phyloP scores from a whole-genome alignment of 2,113 vertebrate genomes.

The Phylloscopus trochiloides region DNA sequence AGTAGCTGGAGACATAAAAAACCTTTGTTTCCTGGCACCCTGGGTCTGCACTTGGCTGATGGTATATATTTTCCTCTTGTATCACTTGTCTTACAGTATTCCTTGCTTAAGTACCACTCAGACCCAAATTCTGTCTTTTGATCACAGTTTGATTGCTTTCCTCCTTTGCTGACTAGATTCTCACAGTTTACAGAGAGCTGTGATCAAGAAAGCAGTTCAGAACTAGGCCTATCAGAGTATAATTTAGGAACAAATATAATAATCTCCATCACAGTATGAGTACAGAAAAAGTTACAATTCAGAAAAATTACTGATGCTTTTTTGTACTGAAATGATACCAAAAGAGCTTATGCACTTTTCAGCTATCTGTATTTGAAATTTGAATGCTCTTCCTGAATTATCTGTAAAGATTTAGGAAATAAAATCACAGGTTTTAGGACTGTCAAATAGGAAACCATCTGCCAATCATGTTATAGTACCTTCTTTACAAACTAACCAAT shows the following conservation, averaged over 20 bases:
- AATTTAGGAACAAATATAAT: neutral
- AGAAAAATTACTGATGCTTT: neutral
- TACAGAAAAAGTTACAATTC: neutral
- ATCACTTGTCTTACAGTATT: neutral
- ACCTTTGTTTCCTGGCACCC: neutral
- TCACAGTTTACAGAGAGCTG: neutral
- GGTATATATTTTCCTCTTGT: neutral
- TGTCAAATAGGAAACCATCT: neutral
- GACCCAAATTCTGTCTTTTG: neutral
- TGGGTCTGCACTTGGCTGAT: neutral
- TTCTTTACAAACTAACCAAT: neutral
- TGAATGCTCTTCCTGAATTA: neutral
- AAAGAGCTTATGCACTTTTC: neutral
- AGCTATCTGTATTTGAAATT: neutral
- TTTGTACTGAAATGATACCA: neutral
- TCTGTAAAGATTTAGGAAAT: neutral
- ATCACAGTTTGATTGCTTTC: slow-evolving; percentile 9
- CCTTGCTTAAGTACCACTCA: neutral
- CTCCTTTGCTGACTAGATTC: neutral
- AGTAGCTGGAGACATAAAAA: neutral
- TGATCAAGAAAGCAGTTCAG: neutral
- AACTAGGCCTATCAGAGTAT: neutral
- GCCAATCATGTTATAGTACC: neutral
- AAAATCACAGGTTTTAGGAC: neutral
- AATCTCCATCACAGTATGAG: neutral